Percentiles rank a stretch among this genome's conserved stretches.
Conservation (phyloP, 2,888 invertebrate species). For the Archaeoteleia sp. region DNA sequence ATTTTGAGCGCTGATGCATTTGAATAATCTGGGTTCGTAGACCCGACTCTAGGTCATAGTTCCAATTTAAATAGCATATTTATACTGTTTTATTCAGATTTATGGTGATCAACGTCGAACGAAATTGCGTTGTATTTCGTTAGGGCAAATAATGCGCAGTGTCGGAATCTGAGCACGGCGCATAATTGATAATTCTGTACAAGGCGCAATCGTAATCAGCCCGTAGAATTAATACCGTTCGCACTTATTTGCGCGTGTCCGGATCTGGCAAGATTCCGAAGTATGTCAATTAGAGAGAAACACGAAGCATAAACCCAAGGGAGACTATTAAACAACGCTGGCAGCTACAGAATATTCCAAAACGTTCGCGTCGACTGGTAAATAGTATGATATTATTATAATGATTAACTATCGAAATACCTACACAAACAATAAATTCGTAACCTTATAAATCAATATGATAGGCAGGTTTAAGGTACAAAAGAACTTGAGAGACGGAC, state of each 20-base stretch:
- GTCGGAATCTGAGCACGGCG: constrained; percentile 5
- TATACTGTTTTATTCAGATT: constrained; percentile 13
- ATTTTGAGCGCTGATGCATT: not conserved
- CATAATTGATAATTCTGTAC: constrained; percentile 29
- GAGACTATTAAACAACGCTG: constrained; percentile 11
- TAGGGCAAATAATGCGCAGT: constrained; percentile 15
- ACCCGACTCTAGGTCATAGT: not conserved
- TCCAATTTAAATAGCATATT: not conserved
- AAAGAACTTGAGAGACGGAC: not conserved
- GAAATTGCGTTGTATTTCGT: constrained; percentile 10
- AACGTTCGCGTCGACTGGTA: constrained; percentile 10
- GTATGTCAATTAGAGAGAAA: constrained; percentile 46
- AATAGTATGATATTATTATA: constrained; percentile 16
- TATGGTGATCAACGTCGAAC: constrained; percentile 13
- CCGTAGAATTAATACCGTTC: constrained; percentile 34
- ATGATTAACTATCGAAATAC: too few relatives aligned
- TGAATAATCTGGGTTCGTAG: constrained; percentile 7
- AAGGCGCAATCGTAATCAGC: constrained; percentile 36
- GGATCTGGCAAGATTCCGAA: constrained; percentile 35
- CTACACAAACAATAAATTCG: too few relatives aligned
- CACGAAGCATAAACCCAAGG: constrained; percentile 13
- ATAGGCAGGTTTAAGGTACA: not conserved
- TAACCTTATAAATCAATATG: constrained; percentile 7
- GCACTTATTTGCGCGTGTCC: constrained; percentile 25
- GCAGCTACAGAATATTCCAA: not conserved